phyloP scores from a whole-genome alignment of 2,113 vertebrate genomes.

The Dipodomys merriami region DNA sequence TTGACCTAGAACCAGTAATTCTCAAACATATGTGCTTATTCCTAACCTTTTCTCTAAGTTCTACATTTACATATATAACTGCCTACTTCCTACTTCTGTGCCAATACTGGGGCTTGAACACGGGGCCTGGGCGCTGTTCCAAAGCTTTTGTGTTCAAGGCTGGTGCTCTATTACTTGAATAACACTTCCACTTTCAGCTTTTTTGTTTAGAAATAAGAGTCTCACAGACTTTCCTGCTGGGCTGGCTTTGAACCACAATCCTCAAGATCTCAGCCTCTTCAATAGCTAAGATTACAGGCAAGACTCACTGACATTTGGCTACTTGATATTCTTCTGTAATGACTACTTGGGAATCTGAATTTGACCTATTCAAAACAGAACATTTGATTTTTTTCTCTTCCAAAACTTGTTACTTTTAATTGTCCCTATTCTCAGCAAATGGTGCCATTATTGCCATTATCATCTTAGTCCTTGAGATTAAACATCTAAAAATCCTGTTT shows the following conservation, averaged over 20 bases:
- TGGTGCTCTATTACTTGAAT: no score
- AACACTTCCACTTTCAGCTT: no score
- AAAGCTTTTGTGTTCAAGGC: no score
- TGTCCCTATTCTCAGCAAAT: neutral
- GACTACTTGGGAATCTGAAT: neutral
- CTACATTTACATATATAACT: slow-evolving; percentile 32
- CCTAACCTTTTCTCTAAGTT: neutral
- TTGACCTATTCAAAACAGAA: neutral
- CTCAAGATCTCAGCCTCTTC: no score
- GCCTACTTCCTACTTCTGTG: neutral
- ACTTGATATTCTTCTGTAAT: neutral
- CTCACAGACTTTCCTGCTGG: no score
- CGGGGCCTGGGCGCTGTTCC: no score
- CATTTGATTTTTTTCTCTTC: neutral
- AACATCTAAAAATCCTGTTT: slow-evolving; percentile 19
- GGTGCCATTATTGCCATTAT: neutral
- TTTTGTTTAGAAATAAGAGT: no score
- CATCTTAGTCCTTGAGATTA: neutral
- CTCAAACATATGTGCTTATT: neutral
- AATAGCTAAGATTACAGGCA: no score
- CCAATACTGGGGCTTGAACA: no score
- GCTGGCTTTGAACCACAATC: no score
- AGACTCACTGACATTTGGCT: no score
- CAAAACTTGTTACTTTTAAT: neutral
- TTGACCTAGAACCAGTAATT: neutral